A percentile compares a stretch with the other conserved stretches of the same genome.
These are phyloP conservation scores for Margarornis squamiger DNA, from an alignment of 2,797 vertebrate species.

Conservation along the genomic window DNA sequence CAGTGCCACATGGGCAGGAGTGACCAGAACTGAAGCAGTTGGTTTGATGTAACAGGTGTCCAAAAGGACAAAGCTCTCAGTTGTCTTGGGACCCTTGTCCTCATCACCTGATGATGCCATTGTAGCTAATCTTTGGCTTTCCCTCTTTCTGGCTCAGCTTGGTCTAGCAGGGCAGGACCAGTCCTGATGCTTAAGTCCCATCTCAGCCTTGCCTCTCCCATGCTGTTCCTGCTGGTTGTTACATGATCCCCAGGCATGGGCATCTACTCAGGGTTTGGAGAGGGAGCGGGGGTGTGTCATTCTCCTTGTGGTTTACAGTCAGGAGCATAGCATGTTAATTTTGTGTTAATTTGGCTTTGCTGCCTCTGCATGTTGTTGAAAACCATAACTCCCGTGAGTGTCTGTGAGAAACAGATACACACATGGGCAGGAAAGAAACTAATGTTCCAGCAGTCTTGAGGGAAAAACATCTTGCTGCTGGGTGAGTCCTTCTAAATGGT, in stretches of 20 bases:
- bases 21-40: neutral
- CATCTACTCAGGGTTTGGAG: neutral
- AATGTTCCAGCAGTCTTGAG: neutral
- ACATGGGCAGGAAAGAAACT: neutral
- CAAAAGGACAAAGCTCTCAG: neutral
- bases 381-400: neutral
- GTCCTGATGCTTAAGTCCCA: neutral
- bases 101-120: neutral
- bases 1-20: neutral
- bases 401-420: neutral
- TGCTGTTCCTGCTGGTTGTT: neutral
- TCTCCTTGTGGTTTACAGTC: neutral
- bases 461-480: neutral
- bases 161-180: neutral
- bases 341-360: neutral
- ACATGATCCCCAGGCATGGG: neutral
- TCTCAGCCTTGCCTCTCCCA: neutral
- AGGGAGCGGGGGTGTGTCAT: neutral
- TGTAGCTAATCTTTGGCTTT: accelerated
- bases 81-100: neutral
- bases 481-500: neutral
- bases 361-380: neutral
- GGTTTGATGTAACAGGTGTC: neutral
- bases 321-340: neutral
- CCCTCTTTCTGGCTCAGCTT: accelerated